A percentile compares a stretch with the other conserved stretches of the same genome.
These are phyloP conservation scores for Operophtera brumata DNA, from an alignment of 2,888 invertebrate genomes.

Conservation along the genomic window DNA sequence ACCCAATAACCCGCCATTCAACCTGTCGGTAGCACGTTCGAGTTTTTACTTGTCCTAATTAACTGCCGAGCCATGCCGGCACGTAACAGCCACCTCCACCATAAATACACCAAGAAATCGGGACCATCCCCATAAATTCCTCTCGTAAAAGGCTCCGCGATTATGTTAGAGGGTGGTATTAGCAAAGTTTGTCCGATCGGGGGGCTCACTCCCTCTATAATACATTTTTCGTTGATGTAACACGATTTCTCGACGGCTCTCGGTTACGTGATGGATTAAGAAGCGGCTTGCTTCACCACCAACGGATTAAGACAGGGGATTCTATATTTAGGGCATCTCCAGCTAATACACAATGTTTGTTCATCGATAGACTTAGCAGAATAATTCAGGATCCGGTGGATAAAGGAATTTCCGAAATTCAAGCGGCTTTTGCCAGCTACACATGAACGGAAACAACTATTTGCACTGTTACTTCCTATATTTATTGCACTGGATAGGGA, in stretches of 20 bases:
- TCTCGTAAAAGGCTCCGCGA: constrained; percentile 81
- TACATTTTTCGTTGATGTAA: constrained; percentile 82
- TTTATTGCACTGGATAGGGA: background rate
- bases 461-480: background rate
- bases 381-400: constrained; percentile 48
- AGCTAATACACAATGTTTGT: constrained; percentile 76
- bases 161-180: constrained; percentile 81
- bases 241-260: constrained; percentile 80
- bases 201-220: constrained; percentile 69
- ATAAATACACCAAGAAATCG: constrained; percentile 80
- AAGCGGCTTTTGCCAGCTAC: constrained; percentile 27
- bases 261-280: constrained; percentile 82
- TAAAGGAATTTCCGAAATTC: constrained; percentile 37
- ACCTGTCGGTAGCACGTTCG: constrained; percentile 38
- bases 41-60: constrained; percentile 62
- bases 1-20: constrained; percentile 36
- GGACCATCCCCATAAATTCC: constrained; percentile 80
- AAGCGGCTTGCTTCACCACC: constrained; percentile 71
- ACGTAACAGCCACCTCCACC: constrained; percentile 71
- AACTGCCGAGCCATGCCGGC: constrained; percentile 66
- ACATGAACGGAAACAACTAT: constrained; percentile 3
- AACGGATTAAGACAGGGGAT: constrained; percentile 70
- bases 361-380: constrained; percentile 68
- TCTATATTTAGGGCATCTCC: constrained; percentile 74
- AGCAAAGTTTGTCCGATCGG: constrained; percentile 80